phyloP scores from a whole-genome alignment of 2,797 vertebrate species.

The Danio tinwini region DNA sequence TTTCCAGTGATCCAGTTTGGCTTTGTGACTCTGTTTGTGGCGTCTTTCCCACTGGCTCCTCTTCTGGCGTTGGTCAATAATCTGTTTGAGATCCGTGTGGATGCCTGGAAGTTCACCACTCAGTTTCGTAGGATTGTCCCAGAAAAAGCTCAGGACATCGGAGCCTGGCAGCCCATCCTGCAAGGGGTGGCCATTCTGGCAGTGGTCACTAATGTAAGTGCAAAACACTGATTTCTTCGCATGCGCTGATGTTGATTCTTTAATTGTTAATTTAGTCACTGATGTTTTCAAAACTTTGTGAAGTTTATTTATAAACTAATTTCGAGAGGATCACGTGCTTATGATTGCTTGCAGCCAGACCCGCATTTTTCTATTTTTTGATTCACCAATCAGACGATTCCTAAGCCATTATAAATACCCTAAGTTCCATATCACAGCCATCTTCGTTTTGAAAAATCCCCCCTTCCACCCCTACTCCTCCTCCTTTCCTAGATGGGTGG shows the following conservation, averaged over 20 bases:
- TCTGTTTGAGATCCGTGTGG: constrained; percentile 92
- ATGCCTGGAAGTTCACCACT: constrained; percentile 97
- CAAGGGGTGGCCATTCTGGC: constrained; percentile 90
- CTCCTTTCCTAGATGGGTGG: too few relatives aligned
- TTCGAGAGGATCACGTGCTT: too few relatives aligned
- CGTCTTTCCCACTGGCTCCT: constrained; percentile 96
- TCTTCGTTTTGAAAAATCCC: too few relatives aligned
- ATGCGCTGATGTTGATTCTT: not conserved
- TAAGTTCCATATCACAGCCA: too few relatives aligned
- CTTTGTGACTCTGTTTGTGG: constrained; percentile 97
- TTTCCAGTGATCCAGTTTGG: constrained; percentile 94
- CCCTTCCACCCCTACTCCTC: too few relatives aligned
- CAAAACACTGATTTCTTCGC: not conserved
- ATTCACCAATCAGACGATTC: too few relatives aligned
- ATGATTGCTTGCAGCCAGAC: too few relatives aligned
- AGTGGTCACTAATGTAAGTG: constrained; percentile 92
- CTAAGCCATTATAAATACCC: too few relatives aligned
- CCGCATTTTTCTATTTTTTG: too few relatives aligned
- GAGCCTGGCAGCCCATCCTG: constrained; percentile 97
- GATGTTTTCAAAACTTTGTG: too few relatives aligned
- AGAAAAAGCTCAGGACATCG: constrained; percentile 94
- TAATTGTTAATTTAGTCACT: too few relatives aligned
- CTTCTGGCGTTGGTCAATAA: constrained; percentile 96
- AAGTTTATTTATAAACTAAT: too few relatives aligned
- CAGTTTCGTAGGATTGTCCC: constrained; percentile 94